These are phyloP conservation scores for Eonycteris spelaea DNA, from an alignment of 2,113 vertebrate genomes.

Conservation along the genomic window DNA sequence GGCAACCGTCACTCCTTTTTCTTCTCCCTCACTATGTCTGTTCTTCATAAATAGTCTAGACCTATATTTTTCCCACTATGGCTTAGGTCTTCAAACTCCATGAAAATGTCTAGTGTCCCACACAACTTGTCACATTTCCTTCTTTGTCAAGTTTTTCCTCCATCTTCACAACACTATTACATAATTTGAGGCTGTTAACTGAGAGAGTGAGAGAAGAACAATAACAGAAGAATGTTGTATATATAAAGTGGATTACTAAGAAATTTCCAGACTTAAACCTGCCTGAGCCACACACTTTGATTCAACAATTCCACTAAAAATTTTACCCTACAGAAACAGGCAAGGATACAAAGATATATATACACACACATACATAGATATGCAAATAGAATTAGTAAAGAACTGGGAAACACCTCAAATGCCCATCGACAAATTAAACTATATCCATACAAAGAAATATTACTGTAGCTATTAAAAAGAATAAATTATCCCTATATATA, in stretches of 20 bases:
- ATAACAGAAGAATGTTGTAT: constrained; percentile 36
- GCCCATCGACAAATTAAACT: constrained; percentile 32
- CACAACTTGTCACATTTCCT: not conserved
- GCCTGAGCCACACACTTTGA: not conserved
- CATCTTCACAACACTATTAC: not conserved
- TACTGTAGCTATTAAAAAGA: constrained; percentile 30
- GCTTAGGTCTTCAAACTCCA: not conserved
- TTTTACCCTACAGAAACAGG: constrained; percentile 39
- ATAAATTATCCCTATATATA: not conserved
- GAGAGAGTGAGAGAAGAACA: not conserved
- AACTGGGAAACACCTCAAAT: constrained; percentile 22
- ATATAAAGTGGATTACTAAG: constrained; percentile 28
- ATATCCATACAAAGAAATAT: constrained; percentile 41
- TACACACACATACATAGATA: not conserved
- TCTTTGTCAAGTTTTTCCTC: constrained; percentile 9
- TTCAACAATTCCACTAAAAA: constrained; percentile 25
- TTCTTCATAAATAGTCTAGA: not conserved
- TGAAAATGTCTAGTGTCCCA: not conserved
- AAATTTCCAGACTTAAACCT: constrained; percentile 21
- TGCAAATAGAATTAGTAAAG: constrained; percentile 21
- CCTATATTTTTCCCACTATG: not conserved
- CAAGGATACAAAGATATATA: not conserved
- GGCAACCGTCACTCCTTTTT: not conserved
- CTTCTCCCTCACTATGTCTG: not conserved
- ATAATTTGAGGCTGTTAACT: not conserved